Evolutionary conservation across 2,797 vertebrate species (phyloP), one percentile per base, ranked within the genome.

Genomic region (Eulemur albifrons): DNA sequence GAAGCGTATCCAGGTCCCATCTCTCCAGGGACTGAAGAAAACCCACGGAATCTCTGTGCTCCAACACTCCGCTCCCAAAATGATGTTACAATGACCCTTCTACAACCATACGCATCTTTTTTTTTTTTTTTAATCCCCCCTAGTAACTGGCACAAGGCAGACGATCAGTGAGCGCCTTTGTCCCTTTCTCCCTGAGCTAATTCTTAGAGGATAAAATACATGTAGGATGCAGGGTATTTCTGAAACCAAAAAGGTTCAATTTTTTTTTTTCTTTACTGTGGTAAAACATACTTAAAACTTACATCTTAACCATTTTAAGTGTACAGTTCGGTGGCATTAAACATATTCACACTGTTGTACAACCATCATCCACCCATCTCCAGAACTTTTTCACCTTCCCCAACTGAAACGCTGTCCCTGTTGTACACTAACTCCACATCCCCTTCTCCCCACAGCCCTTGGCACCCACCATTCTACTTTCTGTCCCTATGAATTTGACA

Each of bases 71-170:
- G 12, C n/a, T 88, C 59, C 77, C 20, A 35, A 88, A 73, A 75
- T 93, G 94, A 98, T 94, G 94, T 88, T 84, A 97, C 63, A 97
- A 97, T 97, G 70, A 88, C 50, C 57, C 88, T 97, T 97, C 92
- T 88, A 95, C 88, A 97, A 82, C 76, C 35, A 80, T 1, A 17
- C 11, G 3, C 45, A 18, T 14, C 43, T 30, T 69, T 92, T 69
- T 50, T 73, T 57, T 50, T 40, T 35, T 75, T 50, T 40, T 35
- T 57, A 94, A 93, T 32, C 7, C 40, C 32, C 38, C 32, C 45
- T 18, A 75, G 61, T 50, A 88, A 63, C 67, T 52, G 2, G 52
- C n/a, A 61, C 38, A 80, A 81, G 20, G 27, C 7, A 38, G 38
- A 10, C 59, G 52, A 76, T 45, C 57, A 80, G 11, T 57, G 25